Base-by-base conservation (phyloP, 92 coral and sea anemone genomes). In the Heteractis magnifica region DNA sequence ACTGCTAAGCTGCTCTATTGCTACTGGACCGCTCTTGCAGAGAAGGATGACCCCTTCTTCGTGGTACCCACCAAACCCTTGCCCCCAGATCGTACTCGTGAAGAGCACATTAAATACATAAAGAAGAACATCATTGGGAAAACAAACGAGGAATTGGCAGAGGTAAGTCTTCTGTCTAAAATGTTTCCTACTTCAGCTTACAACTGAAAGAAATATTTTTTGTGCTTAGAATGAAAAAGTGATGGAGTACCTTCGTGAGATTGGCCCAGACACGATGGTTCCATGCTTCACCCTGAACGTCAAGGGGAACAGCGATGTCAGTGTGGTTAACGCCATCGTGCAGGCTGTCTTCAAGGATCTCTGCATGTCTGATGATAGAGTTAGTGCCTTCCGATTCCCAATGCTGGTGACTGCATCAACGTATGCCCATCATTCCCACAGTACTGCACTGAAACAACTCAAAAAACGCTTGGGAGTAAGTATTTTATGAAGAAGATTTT, bases 231-330 rank as follows among this genome's bases (percentile, higher is more conserved):
- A 91, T 88, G 51, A 71, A 0, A 75, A 81, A 3, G 87, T 89
- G 7, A 89, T 92, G 94, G 52, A 51, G 2, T 84, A 88, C 34
- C 88, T 95, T 16, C 86, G 77, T 26, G 90, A 90, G 75, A 83
- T 95, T 82, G 98, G 98, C 0, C 97, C 98, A 14, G 98, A 95
- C 81, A 91, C 97, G 3, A 59, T 95, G 92, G 85, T 92, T 49
- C 95, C 95, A 23, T 93, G 95, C 64, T 95, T 95, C 85, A 88
- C 94, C 6, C 82, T 92, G n/a, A 95, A 95, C 75, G 5, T 93
- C 56, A 82, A 88, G 49, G 92, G 80, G 0, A 88, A 91, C 80
- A 77, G 72, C 4, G 91, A 85, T 51, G 87, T 87, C 0, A 87
- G 75, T 48, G 16, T 65, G 19, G 77, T 88, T 48, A 92, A 92